phyloP scores from a whole-genome alignment of 2,797 vertebrate genomes.

The Xenops minutus region DNA sequence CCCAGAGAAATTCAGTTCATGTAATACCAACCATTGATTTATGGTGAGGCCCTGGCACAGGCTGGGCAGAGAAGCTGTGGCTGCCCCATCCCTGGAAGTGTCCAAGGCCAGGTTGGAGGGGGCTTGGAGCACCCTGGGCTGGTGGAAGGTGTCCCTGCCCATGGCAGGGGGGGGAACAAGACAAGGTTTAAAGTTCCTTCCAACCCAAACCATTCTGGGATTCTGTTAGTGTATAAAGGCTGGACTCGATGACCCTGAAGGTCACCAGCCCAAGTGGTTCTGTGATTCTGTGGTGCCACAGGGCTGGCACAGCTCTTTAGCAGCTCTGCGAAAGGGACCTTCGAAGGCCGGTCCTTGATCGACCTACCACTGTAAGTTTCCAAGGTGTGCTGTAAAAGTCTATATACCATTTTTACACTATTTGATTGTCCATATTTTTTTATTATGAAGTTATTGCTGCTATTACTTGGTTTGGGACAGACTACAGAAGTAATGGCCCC shows the following conservation, averaged over 20 bases:
- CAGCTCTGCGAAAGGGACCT: not conserved
- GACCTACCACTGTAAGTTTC: not conserved
- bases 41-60: not conserved
- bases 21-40: not conserved
- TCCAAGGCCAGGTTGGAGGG: rapidly evolving
- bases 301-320: not conserved
- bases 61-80: not conserved
- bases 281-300: not conserved
- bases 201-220: not conserved
- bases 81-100: not conserved
- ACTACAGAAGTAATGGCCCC: not conserved
- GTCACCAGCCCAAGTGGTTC: not conserved
- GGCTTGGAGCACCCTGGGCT: rapidly evolving
- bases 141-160: not conserved
- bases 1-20: not conserved
- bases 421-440: not conserved
- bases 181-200: not conserved
- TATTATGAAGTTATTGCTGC: not conserved
- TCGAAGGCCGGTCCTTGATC: not conserved
- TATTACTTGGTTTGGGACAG: not conserved
- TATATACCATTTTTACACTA: not conserved
- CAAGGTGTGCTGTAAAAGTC: not conserved
- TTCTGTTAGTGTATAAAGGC: not conserved
- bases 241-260: not conserved
- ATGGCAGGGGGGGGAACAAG: too few species aligned